Evolutionary conservation across 2,113 vertebrate genomes (phyloP).

Genomic region (Genyomyrus donnyi): DNA sequence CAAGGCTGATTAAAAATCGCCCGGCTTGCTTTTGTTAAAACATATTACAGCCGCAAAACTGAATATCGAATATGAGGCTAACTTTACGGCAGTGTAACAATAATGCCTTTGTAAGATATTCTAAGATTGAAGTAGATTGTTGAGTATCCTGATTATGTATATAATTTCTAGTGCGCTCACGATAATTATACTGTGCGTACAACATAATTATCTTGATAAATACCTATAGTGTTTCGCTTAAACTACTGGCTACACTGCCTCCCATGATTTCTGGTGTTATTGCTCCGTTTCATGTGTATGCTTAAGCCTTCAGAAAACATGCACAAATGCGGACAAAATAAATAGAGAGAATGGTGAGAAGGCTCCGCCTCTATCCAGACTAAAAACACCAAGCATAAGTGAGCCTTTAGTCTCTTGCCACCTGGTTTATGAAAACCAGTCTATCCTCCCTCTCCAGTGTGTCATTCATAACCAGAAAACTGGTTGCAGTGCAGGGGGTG

Average conservation of each 20-base stretch:
- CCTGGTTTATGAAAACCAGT: not conserved
- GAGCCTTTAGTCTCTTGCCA: not conserved
- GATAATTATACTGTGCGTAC: not conserved
- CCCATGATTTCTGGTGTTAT: not conserved
- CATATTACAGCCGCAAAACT: not conserved
- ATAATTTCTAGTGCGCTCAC: not conserved
- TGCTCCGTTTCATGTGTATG: not conserved
- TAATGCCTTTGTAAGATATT: not conserved
- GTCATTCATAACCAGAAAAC: not conserved
- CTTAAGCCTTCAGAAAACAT: not conserved
- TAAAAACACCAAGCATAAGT: not conserved
- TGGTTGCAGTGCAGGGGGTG: not conserved
- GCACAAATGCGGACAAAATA: not conserved
- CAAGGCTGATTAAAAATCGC: not conserved
- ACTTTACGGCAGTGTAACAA: not conserved
- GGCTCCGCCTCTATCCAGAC: not conserved
- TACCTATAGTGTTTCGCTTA: not conserved
- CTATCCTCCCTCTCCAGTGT: not conserved
- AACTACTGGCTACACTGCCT: not conserved
- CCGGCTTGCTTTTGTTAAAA: not conserved
- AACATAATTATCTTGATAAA: not conserved
- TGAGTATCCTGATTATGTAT: not conserved
- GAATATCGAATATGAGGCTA: not conserved
- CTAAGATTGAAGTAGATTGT: not conserved
- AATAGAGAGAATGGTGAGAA: not conserved